These are phyloP conservation scores for Sebastolobus altivelis DNA, from an alignment of 2,797 vertebrate species.

Conservation along the genomic window DNA sequence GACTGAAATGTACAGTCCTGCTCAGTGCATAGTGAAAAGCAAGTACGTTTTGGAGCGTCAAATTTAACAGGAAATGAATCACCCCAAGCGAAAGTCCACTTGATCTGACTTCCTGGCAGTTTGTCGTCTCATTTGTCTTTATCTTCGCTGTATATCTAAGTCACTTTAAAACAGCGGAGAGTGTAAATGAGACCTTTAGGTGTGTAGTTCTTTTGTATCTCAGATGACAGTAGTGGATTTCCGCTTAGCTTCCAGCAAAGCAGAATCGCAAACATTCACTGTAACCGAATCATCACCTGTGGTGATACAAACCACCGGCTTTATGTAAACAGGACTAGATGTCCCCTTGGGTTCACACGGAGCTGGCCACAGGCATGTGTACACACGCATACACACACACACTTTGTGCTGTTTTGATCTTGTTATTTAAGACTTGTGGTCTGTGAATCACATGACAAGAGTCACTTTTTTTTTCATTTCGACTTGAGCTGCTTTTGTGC, in stretches of 20 bases:
- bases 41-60: neutral
- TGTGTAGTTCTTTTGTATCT: conserved; percentile 22
- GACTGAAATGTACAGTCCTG: neutral
- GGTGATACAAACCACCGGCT: conserved; percentile 50
- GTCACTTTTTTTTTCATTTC: neutral
- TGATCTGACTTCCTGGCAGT: neutral
- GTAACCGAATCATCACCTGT: conserved; percentile 47
- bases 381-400: neutral
- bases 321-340: conserved; percentile 59
- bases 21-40: neutral
- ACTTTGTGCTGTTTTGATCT: neutral
- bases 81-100: neutral
- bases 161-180: neutral
- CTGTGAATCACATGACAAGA: neutral
- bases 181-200: conserved; percentile 17
- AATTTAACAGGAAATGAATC: conserved; percentile 8
- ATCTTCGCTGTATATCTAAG: neutral
- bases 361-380: neutral
- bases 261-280: conserved; percentile 44
- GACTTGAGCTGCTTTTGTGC: neutral
- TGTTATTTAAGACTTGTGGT: neutral
- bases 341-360: neutral
- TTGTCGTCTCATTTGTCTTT: neutral
- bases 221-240: conserved; percentile 31
- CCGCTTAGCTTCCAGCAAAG: conserved; percentile 9